Conservation (phyloP, 2,888 invertebrate species). For the Spisula subtruncata region DNA sequence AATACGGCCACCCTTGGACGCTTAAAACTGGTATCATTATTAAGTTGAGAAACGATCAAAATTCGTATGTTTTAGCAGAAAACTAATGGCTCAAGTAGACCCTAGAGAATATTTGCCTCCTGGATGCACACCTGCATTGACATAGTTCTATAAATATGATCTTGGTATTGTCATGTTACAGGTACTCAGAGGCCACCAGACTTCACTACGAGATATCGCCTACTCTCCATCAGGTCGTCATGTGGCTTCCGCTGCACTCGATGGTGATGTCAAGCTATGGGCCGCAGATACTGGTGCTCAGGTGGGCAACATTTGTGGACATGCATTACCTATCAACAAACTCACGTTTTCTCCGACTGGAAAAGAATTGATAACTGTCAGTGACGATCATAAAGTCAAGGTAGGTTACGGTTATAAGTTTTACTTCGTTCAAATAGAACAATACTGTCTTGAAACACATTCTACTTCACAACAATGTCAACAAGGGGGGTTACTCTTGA, state of each 20-base stretch:
- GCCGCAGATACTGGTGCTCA: slow-evolving; percentile 85
- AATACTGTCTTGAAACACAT: no score
- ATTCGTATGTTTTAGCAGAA: no score
- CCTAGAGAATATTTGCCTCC: no score
- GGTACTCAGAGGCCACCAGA: slow-evolving; percentile 86
- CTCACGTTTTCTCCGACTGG: slow-evolving; percentile 85
- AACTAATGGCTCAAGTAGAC: no score
- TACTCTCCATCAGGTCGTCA: slow-evolving; percentile 86
- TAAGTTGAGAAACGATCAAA: no score
- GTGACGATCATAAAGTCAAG: slow-evolving; percentile 87
- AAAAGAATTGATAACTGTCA: slow-evolving; percentile 85
- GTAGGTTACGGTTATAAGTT: slow-evolving; percentile 66
- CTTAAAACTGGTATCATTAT: no score
- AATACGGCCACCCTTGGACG: no score
- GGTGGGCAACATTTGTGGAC: slow-evolving; percentile 85
- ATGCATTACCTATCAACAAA: slow-evolving; percentile 86
- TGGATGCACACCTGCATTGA: no score
- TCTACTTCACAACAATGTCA: no score
- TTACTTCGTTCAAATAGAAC: no score
- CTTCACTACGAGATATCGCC: slow-evolving; percentile 86
- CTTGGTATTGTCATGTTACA: slow-evolving; percentile 58
- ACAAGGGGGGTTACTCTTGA: no score
- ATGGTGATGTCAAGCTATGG: slow-evolving; percentile 87
- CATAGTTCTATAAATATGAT: no score
- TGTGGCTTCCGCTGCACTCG: slow-evolving; percentile 86